Evolutionary conservation across 2,888 invertebrate genomes (phyloP), one percentile per base, ranked within the genome.

Genomic region (Chrysotoxum bicinctum): DNA sequence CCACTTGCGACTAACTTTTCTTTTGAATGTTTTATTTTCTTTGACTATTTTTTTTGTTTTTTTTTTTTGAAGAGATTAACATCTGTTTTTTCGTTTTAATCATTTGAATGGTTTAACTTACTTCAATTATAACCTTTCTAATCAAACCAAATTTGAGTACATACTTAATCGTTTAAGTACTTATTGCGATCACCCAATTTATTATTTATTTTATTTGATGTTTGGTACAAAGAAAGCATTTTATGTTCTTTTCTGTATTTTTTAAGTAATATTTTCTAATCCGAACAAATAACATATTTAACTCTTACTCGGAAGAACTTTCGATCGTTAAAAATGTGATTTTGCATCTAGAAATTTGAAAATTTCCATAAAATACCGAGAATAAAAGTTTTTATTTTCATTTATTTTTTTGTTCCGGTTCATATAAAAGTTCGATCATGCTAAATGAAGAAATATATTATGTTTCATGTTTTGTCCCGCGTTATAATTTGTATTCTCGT

Each of bases 1-100:
- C 90, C 37, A 90, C 90, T 23, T 89, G 89, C 83, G 89, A 90
- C 84, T 90, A 89, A 88, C n/a, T n/a, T 26, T 45, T 43, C 9
- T 5, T 35, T 37, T 12, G 5, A 56, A 73, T 52, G 43, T 35
- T 50, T 56, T 30, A 37, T 21, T 68, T 68, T 66, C 66, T 64
- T 83, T 45, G 19, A 62, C 43, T 62, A 43, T 60, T 32, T 69
- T 76, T 70, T n/a, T n/a, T n/a, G n/a, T 32, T 69, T 76, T 70
- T n/a, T n/a, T n/a, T n/a, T n/a, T 48, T 64, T 45, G 10, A 43
- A 52, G 9, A 50, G 48, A 12, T 40, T 40, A 5, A 14, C 5
- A 14, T 50, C 6, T 16, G 1, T 56, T 9, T 9, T 30, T 8
- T 9, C 1, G 14, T 54, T 54, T 16, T 30, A 54, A 54, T 54